These are phyloP conservation scores for Neodiprion fabricii DNA, from an alignment of 1,140 invertebrate genomes.

Conservation along the genomic window DNA sequence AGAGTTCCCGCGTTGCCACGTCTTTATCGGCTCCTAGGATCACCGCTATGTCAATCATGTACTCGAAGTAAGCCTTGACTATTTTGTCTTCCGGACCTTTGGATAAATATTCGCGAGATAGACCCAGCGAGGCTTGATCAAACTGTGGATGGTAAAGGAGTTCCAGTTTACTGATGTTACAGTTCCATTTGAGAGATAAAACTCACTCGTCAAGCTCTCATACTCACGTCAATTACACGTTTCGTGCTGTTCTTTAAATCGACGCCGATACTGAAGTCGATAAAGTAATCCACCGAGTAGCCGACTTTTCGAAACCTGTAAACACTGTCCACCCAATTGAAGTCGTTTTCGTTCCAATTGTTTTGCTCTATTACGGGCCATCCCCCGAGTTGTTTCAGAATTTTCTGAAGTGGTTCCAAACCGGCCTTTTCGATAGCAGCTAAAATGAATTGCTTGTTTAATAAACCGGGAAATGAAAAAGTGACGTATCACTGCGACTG, in stretches of 20 bases:
- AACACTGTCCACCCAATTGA: slow-evolving; percentile 83
- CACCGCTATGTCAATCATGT: slow-evolving; percentile 87
- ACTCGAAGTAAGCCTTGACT: slow-evolving; percentile 80
- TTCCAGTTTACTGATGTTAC: background rate
- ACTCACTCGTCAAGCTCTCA: background rate
- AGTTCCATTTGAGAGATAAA: background rate
- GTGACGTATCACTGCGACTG: slow-evolving; percentile 32
- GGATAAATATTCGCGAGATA: slow-evolving; percentile 88
- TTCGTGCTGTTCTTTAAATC: slow-evolving; percentile 91
- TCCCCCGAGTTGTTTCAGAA: slow-evolving; percentile 81
- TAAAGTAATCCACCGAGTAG: slow-evolving; percentile 88
- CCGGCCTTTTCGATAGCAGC: slow-evolving; percentile 78
- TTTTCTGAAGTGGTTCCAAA: slow-evolving; percentile 71
- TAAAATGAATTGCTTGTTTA: slow-evolving; percentile 45
- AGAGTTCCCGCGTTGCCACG: slow-evolving; percentile 76
- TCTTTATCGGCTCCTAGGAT: slow-evolving; percentile 82
- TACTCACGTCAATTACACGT: slow-evolving; percentile 85
- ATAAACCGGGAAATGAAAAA: slow-evolving; percentile 41
- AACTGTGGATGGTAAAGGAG: slow-evolving; percentile 66
- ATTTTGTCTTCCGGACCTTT: slow-evolving; percentile 82
- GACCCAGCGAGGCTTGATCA: slow-evolving; percentile 89
- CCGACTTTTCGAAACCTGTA: slow-evolving; percentile 81
- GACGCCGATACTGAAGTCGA: slow-evolving; percentile 90
- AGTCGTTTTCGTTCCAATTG: slow-evolving; percentile 74
- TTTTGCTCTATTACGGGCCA: slow-evolving; percentile 88